phyloP scores from a whole-genome alignment of 2,797 vertebrate genomes.

The Poecilia gillii region DNA sequence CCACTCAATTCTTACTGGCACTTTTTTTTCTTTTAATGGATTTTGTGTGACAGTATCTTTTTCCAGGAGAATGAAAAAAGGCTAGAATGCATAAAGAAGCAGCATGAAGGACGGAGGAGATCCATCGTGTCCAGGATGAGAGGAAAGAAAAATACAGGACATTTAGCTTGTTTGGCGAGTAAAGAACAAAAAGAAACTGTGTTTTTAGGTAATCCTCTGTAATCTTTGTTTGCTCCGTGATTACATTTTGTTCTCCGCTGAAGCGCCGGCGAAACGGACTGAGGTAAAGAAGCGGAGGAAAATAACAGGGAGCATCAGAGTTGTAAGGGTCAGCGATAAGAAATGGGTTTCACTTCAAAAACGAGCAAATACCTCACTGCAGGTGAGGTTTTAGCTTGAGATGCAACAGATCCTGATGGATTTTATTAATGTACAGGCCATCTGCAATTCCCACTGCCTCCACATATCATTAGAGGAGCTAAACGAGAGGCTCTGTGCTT shows the following conservation, averaged over 20 bases:
- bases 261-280: neutral
- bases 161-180: neutral
- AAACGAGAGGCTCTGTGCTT: neutral
- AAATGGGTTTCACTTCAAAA: neutral
- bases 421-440: neutral
- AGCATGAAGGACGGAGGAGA: neutral
- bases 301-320: neutral
- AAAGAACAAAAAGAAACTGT: neutral
- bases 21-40: neutral
- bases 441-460: neutral
- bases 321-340: neutral
- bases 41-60: neutral
- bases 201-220: neutral
- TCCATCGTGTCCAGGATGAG: neutral
- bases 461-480: neutral
- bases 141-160: neutral
- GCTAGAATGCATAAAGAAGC: neutral
- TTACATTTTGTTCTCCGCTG: neutral
- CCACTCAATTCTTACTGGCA: neutral
- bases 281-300: neutral
- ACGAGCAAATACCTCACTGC: neutral
- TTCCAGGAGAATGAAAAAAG: neutral
- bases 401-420: neutral
- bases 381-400: neutral
- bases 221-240: neutral